phyloP scores from a whole-genome alignment of 1,140 invertebrate genomes.

The Sinonovacula constricta region DNA sequence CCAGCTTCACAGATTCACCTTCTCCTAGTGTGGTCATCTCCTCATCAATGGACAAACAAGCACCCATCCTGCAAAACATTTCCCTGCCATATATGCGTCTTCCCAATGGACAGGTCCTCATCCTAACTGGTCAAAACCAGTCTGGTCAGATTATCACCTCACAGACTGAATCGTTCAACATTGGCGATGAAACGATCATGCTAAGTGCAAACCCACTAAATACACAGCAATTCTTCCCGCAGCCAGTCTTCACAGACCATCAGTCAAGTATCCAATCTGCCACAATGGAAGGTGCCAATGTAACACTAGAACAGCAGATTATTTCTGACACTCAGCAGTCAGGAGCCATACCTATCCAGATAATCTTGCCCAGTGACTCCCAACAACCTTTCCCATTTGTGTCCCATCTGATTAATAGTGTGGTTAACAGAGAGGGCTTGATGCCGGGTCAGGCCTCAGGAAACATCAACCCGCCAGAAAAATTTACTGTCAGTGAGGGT shows the following conservation, averaged over 20 bases:
- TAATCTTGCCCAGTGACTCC: slow-evolving; percentile 48
- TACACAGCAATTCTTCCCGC: too few species aligned
- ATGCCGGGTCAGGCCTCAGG: neutral
- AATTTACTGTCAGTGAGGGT: slow-evolving; percentile 6
- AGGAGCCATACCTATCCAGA: slow-evolving; percentile 44
- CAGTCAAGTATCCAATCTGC: too few species aligned
- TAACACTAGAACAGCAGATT: too few species aligned
- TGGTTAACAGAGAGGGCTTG: slow-evolving; percentile 1
- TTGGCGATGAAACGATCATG: neutral
- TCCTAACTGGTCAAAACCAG: slow-evolving; percentile 34
- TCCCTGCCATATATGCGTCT: slow-evolving; percentile 38
- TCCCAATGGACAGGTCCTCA: slow-evolving; percentile 46
- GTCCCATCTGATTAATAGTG: slow-evolving; percentile 42
- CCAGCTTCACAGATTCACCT: too few species aligned
- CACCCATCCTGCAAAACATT: slow-evolving; percentile 45
- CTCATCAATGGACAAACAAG: too few species aligned
- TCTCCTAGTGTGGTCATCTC: too few species aligned
- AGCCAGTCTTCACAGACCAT: too few species aligned
- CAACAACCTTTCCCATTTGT: slow-evolving; percentile 41
- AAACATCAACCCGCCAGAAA: neutral
- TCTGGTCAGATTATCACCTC: slow-evolving; percentile 8
- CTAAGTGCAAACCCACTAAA: neutral
- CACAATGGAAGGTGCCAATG: too few species aligned
- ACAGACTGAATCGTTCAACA: neutral
- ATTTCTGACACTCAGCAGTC: slow-evolving; percentile 7